Conservation (phyloP, 2,113 vertebrate species). For the Gadus macrocephalus region DNA sequence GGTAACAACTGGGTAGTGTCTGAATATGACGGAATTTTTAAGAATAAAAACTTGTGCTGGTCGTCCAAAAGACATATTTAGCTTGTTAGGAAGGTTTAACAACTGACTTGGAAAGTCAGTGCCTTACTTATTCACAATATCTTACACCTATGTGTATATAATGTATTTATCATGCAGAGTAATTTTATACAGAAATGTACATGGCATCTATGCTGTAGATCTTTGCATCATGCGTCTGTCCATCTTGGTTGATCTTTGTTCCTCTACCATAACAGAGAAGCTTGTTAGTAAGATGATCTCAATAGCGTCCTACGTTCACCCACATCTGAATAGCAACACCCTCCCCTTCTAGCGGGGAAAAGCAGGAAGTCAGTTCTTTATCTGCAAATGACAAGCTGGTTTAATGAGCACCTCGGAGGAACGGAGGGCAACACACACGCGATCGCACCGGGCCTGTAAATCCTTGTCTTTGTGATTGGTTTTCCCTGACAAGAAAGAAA, state of each 20-base stretch:
- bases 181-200: too few species aligned
- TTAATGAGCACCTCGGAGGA: constrained; percentile 2
- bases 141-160: too few species aligned
- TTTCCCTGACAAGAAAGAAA: constrained; percentile 37
- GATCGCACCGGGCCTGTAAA: constrained; percentile 46
- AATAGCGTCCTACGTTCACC: not conserved
- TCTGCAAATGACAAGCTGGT: constrained; percentile 28
- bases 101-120: too few species aligned
- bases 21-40: not conserved
- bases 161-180: too few species aligned
- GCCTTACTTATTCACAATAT: too few species aligned
- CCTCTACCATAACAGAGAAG: too few species aligned
- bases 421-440: constrained; percentile 2
- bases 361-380: constrained; percentile 14
- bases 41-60: not conserved
- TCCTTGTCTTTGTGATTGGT: constrained; percentile 50
- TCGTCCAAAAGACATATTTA: not conserved
- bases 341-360: constrained; percentile 1
- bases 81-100: too few species aligned
- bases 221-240: too few species aligned
- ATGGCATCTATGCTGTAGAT: too few species aligned
- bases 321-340: not conserved
- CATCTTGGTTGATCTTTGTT: too few species aligned
- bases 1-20: not conserved
- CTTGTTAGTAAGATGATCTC: not conserved